Conservation (phyloP, 2,113 vertebrate species). For the Alligator sinensis region DNA sequence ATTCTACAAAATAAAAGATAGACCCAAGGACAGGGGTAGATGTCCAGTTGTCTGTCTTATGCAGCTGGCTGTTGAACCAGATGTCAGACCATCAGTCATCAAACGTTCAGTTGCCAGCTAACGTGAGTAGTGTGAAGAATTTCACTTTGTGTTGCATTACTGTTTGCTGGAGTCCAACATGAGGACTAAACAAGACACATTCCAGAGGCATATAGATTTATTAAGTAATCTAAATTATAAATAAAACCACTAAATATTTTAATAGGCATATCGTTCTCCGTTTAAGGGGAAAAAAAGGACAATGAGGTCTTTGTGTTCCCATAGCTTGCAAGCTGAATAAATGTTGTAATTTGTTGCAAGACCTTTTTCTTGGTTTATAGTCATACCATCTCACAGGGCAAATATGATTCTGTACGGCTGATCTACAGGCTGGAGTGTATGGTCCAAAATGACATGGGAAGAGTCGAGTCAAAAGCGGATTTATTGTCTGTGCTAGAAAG, state of each 20-base stretch:
- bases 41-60: neutral
- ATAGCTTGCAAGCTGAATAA: constrained; percentile 17
- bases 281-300: neutral
- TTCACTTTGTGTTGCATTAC: neutral
- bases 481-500: constrained; percentile 1
- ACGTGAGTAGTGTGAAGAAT: neutral
- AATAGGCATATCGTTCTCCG: constrained; percentile 4
- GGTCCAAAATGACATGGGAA: constrained; percentile 57
- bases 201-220: neutral
- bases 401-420: neutral
- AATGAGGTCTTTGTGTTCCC: constrained; percentile 30
- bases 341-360: constrained; percentile 20
- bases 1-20: neutral
- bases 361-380: neutral
- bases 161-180: neutral
- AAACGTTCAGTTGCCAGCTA: neutral
- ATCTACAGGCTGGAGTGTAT: constrained; percentile 8
- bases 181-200: constrained; percentile 9
- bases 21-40: neutral
- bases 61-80: neutral
- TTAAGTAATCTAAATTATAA: constrained; percentile 48
- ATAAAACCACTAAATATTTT: constrained; percentile 28
- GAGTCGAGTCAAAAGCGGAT: constrained; percentile 51
- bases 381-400: constrained; percentile 11
- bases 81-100: neutral